Evolutionary conservation across 2,113 vertebrate genomes (phyloP).

Genomic region (Amazona vittata): DNA sequence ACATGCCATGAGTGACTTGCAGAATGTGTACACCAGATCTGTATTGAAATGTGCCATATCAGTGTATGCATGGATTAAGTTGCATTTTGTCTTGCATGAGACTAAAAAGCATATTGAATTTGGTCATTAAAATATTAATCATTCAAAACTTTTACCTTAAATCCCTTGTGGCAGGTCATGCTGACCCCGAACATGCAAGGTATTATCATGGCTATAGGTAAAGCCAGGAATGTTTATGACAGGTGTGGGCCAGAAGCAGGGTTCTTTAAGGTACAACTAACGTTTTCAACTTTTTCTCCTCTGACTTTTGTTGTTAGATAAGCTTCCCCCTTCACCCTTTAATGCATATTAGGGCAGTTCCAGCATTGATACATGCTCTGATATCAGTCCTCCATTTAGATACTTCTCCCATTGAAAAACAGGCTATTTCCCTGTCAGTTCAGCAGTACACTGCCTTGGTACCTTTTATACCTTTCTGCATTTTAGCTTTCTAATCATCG

Average conservation of each 20-base stretch:
- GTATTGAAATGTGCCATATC: slow-evolving; percentile 23
- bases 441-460: background rate
- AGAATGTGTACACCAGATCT: background rate
- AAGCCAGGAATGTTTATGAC: slow-evolving; percentile 96
- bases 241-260: slow-evolving; percentile 97
- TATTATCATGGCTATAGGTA: slow-evolving; percentile 99
- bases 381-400: background rate
- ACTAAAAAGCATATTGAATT: slow-evolving; percentile 41
- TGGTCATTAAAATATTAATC: slow-evolving; percentile 67
- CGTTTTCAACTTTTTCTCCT: slow-evolving; percentile 63
- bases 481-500: background rate
- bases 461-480: background rate
- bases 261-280: slow-evolving; percentile 96
- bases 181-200: slow-evolving; percentile 99
- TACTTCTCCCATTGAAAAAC: background rate
- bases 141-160: slow-evolving; percentile 75
- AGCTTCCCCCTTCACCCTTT: background rate
- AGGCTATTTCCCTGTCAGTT: background rate
- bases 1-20: slow-evolving; percentile 16
- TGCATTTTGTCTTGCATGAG: slow-evolving; percentile 71
- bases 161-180: slow-evolving; percentile 93
- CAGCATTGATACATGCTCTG: background rate
- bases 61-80: slow-evolving; percentile 56
- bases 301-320: slow-evolving; percentile 6
- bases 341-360: background rate